phyloP scores from a whole-genome alignment of 2,797 vertebrate species.

The Linurgus olivaceus region DNA sequence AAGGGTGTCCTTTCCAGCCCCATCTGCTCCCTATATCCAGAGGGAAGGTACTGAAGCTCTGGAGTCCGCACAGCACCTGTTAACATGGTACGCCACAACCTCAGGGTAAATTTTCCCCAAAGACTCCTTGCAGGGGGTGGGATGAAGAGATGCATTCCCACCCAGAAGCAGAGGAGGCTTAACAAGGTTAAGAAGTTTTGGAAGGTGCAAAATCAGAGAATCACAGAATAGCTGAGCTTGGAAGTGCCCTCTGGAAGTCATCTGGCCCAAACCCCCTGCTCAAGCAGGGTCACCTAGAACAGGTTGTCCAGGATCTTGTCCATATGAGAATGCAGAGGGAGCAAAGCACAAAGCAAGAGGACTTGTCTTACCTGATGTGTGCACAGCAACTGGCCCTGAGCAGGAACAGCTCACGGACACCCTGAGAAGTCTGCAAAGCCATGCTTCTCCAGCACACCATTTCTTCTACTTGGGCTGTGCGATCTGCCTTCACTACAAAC shows the following conservation, averaged over 20 bases:
- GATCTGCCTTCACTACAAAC: background rate
- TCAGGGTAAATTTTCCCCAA: background rate
- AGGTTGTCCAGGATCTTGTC: background rate
- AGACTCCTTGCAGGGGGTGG: background rate
- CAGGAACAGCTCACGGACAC: background rate
- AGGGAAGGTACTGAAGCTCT: background rate
- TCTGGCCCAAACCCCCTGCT: background rate
- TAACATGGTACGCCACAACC: background rate
- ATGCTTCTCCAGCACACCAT: background rate
- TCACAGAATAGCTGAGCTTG: background rate
- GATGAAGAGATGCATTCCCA: background rate
- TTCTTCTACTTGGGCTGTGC: background rate
- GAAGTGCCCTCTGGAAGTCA: background rate
- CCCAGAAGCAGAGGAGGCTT: background rate
- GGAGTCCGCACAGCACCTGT: background rate
- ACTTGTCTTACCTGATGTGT: background rate
- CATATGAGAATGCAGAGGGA: background rate
- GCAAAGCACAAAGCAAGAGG: background rate
- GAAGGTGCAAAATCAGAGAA: background rate
- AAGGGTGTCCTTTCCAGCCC: background rate
- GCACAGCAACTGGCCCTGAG: background rate
- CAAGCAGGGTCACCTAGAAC: background rate
- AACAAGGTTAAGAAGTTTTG: background rate
- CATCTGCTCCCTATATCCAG: background rate
- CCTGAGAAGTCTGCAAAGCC: background rate